Percentiles rank a stretch among this genome's conserved stretches.
These are phyloP conservation scores for Heteromormyrus szaboi DNA, from an alignment of 2,797 vertebrate species.

Conservation along the genomic window DNA sequence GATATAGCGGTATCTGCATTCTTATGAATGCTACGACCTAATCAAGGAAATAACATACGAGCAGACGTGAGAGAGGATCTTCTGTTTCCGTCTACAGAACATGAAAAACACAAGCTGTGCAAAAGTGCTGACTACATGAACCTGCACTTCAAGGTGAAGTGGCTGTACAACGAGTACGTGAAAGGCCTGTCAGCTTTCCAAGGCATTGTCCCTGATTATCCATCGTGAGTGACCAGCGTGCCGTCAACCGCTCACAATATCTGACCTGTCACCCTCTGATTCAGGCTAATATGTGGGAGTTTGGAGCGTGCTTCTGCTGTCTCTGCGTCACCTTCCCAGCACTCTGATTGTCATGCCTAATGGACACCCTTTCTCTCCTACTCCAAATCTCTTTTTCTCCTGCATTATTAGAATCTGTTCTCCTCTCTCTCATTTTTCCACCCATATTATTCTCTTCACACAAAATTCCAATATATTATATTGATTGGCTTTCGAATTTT, in stretches of 20 bases:
- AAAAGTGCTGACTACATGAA: constrained; percentile 97
- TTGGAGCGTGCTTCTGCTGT: not conserved
- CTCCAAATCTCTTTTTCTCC: not conserved
- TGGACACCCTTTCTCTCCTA: not conserved
- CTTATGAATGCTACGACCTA: not conserved
- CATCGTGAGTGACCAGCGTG: constrained; percentile 67
- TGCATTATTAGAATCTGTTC: not conserved
- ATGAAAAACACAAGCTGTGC: constrained; percentile 83
- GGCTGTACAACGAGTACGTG: constrained; percentile 91
- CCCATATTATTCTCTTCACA: not conserved
- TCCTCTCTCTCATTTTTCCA: not conserved
- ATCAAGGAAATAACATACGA: not conserved
- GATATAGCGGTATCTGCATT: not conserved
- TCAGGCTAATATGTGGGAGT: not conserved
- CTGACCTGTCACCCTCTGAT: not conserved
- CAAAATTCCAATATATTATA: not conserved
- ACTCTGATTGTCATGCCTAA: not conserved
- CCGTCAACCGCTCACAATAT: not conserved
- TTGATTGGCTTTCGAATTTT: not conserved
- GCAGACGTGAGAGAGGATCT: not conserved
- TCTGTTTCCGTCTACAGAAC: constrained; percentile 62
- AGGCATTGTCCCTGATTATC: constrained; percentile 80
- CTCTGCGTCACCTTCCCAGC: not conserved
- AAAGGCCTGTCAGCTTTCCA: constrained; percentile 71
- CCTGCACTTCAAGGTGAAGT: constrained; percentile 97